Percentiles rank a stretch among this genome's conserved stretches.
Evolutionary conservation across 2,888 invertebrate genomes (phyloP).

Genomic region (Dendrolimus houi): DNA sequence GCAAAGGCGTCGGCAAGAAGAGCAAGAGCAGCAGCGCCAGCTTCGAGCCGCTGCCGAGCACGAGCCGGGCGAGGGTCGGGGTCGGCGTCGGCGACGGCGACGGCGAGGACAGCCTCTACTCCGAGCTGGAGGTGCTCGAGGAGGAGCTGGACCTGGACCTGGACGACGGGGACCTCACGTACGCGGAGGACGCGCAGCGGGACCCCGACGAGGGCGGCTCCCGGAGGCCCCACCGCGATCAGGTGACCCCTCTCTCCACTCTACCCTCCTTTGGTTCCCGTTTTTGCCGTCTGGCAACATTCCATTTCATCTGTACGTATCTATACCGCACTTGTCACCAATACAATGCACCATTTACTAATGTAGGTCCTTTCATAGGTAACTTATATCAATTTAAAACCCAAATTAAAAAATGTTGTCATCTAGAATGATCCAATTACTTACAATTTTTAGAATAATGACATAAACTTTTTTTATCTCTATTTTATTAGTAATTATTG

Average conservation of each 20-base stretch:
- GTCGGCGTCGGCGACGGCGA: constrained; percentile 10
- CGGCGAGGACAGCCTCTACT: constrained; percentile 18
- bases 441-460: too few relatives aligned
- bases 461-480: too few relatives aligned
- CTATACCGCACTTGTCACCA: too few relatives aligned
- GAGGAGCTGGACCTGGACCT: constrained; percentile 37
- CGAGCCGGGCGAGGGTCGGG: constrained; percentile 15
- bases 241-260: background rate
- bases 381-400: too few relatives aligned
- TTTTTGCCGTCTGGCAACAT: too few relatives aligned
- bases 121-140: constrained; percentile 35
- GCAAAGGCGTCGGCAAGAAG: constrained; percentile 67
- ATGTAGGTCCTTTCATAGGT: too few relatives aligned
- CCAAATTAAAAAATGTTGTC: too few relatives aligned
- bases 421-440: too few relatives aligned
- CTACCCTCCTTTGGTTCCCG: too few relatives aligned
- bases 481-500: too few relatives aligned
- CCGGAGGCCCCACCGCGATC: background rate
- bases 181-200: constrained; percentile 14
- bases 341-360: too few relatives aligned
- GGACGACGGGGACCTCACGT: constrained; percentile 42
- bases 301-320: too few relatives aligned
- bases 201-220: constrained; percentile 1
- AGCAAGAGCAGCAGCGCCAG: constrained; percentile 42
- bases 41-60: constrained; percentile 23